Percentiles rank a stretch among this genome's conserved stretches.
Conservation (phyloP, 2,113 vertebrate species). For the Ornithorhynchus anatinus region DNA sequence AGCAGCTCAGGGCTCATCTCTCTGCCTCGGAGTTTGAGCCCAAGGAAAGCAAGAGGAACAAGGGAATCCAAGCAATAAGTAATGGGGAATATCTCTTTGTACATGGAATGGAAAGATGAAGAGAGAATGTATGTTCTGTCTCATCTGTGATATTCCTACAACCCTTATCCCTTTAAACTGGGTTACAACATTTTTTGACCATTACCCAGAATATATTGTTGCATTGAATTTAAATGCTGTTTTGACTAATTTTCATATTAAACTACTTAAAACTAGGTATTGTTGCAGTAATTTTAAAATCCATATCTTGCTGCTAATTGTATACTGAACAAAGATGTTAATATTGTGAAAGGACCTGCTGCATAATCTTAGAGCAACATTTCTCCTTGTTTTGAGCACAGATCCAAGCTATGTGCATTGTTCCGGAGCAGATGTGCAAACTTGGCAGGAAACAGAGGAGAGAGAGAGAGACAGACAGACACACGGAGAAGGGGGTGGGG, state of each 20-base stretch:
- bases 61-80: too few relatives aligned
- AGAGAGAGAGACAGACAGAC: too few relatives aligned
- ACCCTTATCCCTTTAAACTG: too few relatives aligned
- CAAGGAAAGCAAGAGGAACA: too few relatives aligned
- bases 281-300: not conserved
- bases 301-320: slow-evolving; percentile 1
- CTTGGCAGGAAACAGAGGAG: not conserved
- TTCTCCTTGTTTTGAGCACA: not conserved
- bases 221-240: not conserved
- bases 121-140: too few relatives aligned
- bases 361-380: fast-evolving
- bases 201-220: not conserved
- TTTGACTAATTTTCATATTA: not conserved
- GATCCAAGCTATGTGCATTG: not conserved
- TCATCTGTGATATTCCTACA: too few relatives aligned
- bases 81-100: too few relatives aligned
- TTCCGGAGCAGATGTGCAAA: not conserved
- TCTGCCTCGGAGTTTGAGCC: too few relatives aligned
- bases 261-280: not conserved
- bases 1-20: too few relatives aligned
- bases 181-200: too few relatives aligned
- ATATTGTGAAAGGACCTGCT: not conserved
- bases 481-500: not conserved
- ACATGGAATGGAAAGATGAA: too few relatives aligned
- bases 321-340: not conserved